Conservation (phyloP, 2,888 invertebrate species). For the Dioctria rufipes region DNA sequence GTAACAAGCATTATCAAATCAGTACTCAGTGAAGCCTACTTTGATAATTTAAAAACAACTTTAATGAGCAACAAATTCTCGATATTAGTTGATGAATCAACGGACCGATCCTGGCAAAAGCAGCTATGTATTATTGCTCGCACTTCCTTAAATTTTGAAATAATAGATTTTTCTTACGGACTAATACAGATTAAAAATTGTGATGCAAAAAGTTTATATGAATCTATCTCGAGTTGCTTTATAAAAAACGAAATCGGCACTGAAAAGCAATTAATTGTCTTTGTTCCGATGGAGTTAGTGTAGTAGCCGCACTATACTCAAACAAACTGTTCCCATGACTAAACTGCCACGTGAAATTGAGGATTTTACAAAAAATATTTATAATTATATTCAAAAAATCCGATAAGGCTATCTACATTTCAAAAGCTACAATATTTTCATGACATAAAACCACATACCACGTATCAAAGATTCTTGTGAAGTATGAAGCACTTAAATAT, state of each 20-base stretch:
- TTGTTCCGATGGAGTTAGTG: conserved; percentile 67
- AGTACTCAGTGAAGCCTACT: conserved; percentile 1
- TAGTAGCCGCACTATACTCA: conserved; percentile 63
- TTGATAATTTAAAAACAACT: background rate
- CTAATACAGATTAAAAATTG: background rate
- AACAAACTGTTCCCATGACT: conserved; percentile 64
- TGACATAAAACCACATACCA: background rate
- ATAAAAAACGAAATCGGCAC: too few species aligned
- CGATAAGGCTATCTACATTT: background rate
- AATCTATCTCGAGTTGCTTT: background rate
- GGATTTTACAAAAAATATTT: background rate
- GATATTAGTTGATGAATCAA: background rate
- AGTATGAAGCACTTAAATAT: background rate
- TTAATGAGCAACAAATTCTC: background rate
- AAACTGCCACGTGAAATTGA: conserved; percentile 61
- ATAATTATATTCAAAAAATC: conserved; percentile 10
- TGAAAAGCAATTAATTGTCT: conserved; percentile 63
- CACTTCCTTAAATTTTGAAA: conserved; percentile 5
- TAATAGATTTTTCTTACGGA: background rate
- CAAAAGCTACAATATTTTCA: conserved; percentile 1
- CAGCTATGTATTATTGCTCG: background rate
- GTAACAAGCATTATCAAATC: background rate
- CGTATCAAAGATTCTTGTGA: background rate
- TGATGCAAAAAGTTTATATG: conserved; percentile 5
- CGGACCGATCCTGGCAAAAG: background rate